A percentile compares a stretch with the other conserved stretches of the same genome.
Evolutionary conservation across 2,888 invertebrate species (phyloP).

Genomic region (Tetropium fuscum): DNA sequence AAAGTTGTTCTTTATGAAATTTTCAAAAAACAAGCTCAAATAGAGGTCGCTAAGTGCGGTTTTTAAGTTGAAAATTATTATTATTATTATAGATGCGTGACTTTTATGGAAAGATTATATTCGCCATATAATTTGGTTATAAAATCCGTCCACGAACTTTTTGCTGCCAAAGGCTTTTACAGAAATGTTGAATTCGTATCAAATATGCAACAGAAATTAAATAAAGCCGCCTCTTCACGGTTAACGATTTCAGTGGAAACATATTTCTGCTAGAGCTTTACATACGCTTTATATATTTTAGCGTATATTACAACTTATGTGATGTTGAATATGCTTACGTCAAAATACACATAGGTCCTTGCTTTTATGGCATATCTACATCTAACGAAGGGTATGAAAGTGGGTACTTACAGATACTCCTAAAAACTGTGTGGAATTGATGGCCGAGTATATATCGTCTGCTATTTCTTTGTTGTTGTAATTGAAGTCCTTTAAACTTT

Average conservation of each 20-base stretch:
- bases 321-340: not conserved
- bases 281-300: too few relatives aligned
- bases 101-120: too few relatives aligned
- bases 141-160: not conserved
- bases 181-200: not conserved
- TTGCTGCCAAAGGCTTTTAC: not conserved
- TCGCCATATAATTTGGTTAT: conserved; percentile 1
- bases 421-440: conserved; percentile 97
- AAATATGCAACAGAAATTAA: conserved; percentile 3
- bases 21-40: too few relatives aligned
- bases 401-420: conserved; percentile 91
- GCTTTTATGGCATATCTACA: not conserved
- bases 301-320: too few relatives aligned
- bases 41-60: too few relatives aligned
- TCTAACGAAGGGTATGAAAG: not conserved
- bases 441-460: conserved; percentile 95
- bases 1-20: too few relatives aligned
- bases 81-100: too few relatives aligned
- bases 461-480: conserved; percentile 96
- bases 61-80: too few relatives aligned
- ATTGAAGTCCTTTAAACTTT: conserved; percentile 93
- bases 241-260: not conserved
- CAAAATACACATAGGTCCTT: not conserved
- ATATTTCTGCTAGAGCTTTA: not conserved
- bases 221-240: not conserved